Base-by-base conservation (phyloP, 1,140 invertebrate genomes). In the Camponotus pennsylvanicus region DNA sequence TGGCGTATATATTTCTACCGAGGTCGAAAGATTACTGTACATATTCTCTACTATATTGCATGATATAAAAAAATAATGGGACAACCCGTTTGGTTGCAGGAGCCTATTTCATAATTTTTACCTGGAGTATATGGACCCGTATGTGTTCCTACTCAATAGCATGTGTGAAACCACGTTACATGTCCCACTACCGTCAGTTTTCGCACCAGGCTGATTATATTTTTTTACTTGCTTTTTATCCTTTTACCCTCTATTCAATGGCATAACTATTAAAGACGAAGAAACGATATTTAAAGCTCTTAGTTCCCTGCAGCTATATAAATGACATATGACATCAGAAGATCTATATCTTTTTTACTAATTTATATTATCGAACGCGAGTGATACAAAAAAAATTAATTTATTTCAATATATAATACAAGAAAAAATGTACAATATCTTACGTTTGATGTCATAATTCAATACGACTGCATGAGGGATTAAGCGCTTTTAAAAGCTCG, bases 51-150 rank as follows among this genome's bases (percentile, higher is more conserved):
- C 78, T 90, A 80, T 91, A 91, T 85, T 95, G 94, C 93, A 95
- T 94, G 94, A 91, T 90, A 91, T 93, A 92, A 93, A 92, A 91
- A 92, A 95, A 93, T 95, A 95, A 95, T 95, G 89, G 93, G 91
- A 92, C 92, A 91, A 95, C 92, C 89, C 93, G 93, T 95, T 95
- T 95, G 94, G 92, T 95, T 95, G 90, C 94, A 95, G 95, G 94
- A 95, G 94, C 91, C 94, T 95, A 94, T 95, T 95, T 95, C 94
- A 95, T 95, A 95, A 95, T 94, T 95, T 95, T 95, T 95, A 95
- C 94, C 94, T 95, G 95, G 94, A 95, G 90, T 95, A 95, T 95
- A 95, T 95, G 95, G 94, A 95, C 92, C 94, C 94, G 94, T 95
- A 95, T 95, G 95, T 95, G 94, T 95, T 95, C 94, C 94, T 95